phyloP scores from a whole-genome alignment of 2,797 vertebrate genomes.

The Sciaenops ocellatus region DNA sequence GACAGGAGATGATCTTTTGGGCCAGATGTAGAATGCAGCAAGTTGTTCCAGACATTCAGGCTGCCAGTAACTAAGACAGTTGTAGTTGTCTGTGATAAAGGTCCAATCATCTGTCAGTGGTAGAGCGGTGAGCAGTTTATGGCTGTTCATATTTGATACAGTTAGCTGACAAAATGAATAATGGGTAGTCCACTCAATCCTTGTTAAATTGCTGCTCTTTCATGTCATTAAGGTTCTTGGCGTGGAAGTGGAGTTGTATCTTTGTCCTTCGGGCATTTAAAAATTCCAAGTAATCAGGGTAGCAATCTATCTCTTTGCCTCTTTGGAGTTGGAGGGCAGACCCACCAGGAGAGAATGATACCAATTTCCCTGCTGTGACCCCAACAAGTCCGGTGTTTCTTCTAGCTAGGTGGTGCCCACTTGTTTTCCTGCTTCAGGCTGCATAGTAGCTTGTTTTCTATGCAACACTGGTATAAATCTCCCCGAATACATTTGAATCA shows the following conservation, averaged over 20 bases:
- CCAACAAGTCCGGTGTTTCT: background rate
- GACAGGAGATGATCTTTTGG: slow-evolving; percentile 36
- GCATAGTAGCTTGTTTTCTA: background rate
- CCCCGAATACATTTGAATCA: background rate
- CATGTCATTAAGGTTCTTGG: background rate
- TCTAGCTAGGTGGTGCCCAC: background rate
- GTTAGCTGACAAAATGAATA: slow-evolving; percentile 3
- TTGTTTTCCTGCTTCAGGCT: background rate
- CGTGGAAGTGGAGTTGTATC: slow-evolving; percentile 1
- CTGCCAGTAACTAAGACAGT: slow-evolving; percentile 22
- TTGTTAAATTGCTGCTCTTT: background rate
- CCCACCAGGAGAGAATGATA: background rate
- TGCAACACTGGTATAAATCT: background rate
- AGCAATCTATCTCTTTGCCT: background rate
- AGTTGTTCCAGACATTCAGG: slow-evolving; percentile 40
- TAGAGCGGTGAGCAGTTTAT: background rate
- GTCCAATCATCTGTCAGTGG: slow-evolving; percentile 21
- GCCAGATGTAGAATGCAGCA: slow-evolving; percentile 41
- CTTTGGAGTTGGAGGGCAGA: background rate
- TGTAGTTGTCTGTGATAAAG: slow-evolving; percentile 6
- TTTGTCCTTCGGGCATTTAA: background rate
- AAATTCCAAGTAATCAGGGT: background rate
- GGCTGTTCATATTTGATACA: slow-evolving; percentile 6
- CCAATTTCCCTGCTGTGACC: background rate
- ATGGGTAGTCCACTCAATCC: background rate